Conservation (phyloP, 2,888 invertebrate genomes). For the Chymomyza caudatula region DNA sequence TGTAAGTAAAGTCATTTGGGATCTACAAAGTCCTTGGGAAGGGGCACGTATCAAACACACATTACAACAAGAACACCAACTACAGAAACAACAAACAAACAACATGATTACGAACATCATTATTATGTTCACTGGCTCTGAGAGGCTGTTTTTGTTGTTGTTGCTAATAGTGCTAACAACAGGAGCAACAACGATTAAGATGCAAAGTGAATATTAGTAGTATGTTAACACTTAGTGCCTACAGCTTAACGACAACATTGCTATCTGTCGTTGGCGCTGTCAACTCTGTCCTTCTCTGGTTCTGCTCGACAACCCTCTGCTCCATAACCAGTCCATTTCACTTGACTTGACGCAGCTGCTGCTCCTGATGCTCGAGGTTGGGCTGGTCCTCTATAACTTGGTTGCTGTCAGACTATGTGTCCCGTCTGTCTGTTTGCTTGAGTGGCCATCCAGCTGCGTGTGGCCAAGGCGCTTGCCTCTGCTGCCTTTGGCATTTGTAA, state of each 20-base stretch:
- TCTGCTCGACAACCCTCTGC: conserved; percentile 16
- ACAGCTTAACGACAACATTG: conserved; percentile 1
- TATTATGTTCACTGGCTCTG: conserved; percentile 4
- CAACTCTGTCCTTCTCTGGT: conserved; percentile 31
- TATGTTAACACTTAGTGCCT: conserved; percentile 61
- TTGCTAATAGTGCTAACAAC: conserved; percentile 24
- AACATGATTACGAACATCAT: conserved; percentile 27
- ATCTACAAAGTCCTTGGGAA: background rate
- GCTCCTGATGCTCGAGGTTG: background rate
- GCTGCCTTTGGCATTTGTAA: conserved; percentile 61
- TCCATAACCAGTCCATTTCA: conserved; percentile 44
- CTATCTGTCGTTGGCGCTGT: conserved; percentile 7
- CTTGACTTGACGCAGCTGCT: conserved; percentile 51
- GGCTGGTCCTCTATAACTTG: conserved; percentile 22
- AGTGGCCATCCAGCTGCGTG: conserved; percentile 54
- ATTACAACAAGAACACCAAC: background rate
- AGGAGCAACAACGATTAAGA: conserved; percentile 61
- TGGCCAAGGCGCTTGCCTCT: conserved; percentile 16
- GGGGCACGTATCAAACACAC: background rate
- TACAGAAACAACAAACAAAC: background rate
- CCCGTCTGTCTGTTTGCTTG: conserved; percentile 31
- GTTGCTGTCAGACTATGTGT: background rate
- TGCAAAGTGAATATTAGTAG: conserved; percentile 71
- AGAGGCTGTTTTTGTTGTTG: background rate
- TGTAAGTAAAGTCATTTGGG: background rate